Base-by-base conservation (phyloP, 2,888 invertebrate genomes). In the Sminthurinus aureus region DNA sequence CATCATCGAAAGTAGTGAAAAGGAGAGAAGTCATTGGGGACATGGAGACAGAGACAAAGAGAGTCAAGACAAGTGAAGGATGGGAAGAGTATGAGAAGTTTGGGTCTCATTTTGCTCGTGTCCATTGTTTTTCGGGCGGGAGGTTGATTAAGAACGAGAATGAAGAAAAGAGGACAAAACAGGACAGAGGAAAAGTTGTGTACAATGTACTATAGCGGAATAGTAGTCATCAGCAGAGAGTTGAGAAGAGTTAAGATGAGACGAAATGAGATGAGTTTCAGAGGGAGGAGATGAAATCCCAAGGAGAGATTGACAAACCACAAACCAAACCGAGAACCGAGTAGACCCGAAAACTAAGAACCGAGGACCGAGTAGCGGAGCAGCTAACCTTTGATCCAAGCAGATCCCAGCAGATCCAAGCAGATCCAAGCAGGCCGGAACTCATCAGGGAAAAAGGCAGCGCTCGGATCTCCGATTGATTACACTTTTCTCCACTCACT, bases 341-440 rank as follows among this genome's bases (percentile, higher is more conserved):
- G n/a, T 67, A 20, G n/a, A 67, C 12, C n/a, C n/a, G n/a, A n/a
- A n/a, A n/a, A n/a, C n/a, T n/a, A 38, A 38, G 38, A 38, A 38
- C 38, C 66, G 15, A 66, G 64, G 15, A 26, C 38, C 38, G 38
- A 38, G 38, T 38, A 38, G 38, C n/a, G 20, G 52, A 77, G 26
- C 13, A 18, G 75, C 38, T 83, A 83, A 83, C 83, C 83, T 83
- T 83, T 83, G 83, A 74, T 67, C 78, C 83, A 83, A 75, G 64
- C 22, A 73, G 79, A n/a, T n/a, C n/a, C n/a, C n/a, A n/a, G n/a
- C n/a, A n/a, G n/a, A n/a, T n/a, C n/a, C n/a, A n/a, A n/a, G n/a
- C n/a, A n/a, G 83, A 74, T 67, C 78, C 83, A 83, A 75, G 64
- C 22, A 73, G 79, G 69, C 73, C 73, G 26, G 73, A 81, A 81